These are phyloP conservation scores for Tragulus kanchil DNA, from an alignment of 2,113 vertebrate species.

Conservation along the genomic window DNA sequence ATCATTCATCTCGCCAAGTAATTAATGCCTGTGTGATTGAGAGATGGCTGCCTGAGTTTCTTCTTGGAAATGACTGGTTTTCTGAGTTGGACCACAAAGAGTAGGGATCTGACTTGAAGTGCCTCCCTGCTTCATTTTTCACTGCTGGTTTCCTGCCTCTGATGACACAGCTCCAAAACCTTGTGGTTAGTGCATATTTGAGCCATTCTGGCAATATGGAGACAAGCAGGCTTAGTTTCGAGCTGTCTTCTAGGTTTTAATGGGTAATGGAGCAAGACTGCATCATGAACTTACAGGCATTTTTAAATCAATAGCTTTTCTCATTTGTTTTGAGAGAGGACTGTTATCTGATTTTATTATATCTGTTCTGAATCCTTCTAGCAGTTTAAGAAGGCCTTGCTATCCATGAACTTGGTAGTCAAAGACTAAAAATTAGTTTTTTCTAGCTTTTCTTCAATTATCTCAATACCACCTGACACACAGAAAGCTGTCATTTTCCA, in stretches of 20 bases:
- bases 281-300: neutral
- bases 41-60: neutral
- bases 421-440: neutral
- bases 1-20: neutral
- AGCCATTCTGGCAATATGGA: neutral
- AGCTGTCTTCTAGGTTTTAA: neutral
- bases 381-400: neutral
- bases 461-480: neutral
- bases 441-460: neutral
- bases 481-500: neutral
- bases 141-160: neutral
- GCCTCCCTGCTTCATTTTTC: neutral
- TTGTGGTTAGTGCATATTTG: neutral
- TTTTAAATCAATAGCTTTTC: neutral
- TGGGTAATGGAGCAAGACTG: neutral
- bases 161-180: neutral
- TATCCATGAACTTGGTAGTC: neutral
- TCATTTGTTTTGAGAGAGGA: neutral
- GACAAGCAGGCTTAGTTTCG: neutral
- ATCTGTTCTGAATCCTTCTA: neutral
- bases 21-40: neutral
- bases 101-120: neutral
- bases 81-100: neutral
- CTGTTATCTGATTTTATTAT: neutral
- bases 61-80: neutral